A percentile compares a stretch with the other conserved stretches of the same genome.
phyloP scores from a whole-genome alignment of 2,888 invertebrate genomes.

The Rhimphoctona megacephalus region DNA sequence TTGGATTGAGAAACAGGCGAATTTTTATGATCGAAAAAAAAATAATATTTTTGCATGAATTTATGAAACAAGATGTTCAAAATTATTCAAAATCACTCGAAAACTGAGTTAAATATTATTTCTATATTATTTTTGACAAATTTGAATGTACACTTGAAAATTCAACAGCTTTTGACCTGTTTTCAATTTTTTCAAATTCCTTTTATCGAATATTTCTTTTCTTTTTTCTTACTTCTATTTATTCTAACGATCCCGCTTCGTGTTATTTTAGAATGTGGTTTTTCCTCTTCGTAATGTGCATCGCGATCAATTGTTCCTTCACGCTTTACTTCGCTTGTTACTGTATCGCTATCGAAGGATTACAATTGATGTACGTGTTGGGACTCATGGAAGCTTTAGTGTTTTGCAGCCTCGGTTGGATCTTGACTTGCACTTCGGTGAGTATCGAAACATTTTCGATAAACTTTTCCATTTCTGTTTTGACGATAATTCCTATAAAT shows the following conservation, averaged over 20 bases:
- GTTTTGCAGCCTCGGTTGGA: constrained; percentile 95
- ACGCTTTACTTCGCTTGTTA: constrained; percentile 95
- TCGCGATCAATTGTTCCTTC: constrained; percentile 94
- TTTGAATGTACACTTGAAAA: too few relatives aligned
- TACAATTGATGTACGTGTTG: constrained; percentile 93
- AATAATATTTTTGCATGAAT: background rate
- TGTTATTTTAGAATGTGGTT: constrained; percentile 92
- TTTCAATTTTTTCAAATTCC: background rate
- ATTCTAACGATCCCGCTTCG: background rate
- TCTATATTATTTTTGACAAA: too few relatives aligned
- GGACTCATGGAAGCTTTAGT: constrained; percentile 93
- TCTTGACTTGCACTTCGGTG: constrained; percentile 95
- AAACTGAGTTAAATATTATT: too few relatives aligned
- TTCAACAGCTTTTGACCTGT: too few relatives aligned
- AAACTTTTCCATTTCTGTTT: constrained; percentile 3
- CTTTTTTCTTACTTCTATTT: too few relatives aligned
- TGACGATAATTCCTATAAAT: background rate
- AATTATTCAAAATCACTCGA: too few relatives aligned
- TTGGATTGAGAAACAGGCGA: constrained; percentile 93
- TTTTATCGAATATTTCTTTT: background rate
- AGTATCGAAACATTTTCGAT: constrained; percentile 80
- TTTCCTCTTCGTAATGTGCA: constrained; percentile 94
- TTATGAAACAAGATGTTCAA: background rate
- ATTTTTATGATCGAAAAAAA: background rate
- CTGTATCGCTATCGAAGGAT: constrained; percentile 93